Conservation (phyloP, 2,797 vertebrate genomes). For the Parauchenoglanis ngamensis region DNA sequence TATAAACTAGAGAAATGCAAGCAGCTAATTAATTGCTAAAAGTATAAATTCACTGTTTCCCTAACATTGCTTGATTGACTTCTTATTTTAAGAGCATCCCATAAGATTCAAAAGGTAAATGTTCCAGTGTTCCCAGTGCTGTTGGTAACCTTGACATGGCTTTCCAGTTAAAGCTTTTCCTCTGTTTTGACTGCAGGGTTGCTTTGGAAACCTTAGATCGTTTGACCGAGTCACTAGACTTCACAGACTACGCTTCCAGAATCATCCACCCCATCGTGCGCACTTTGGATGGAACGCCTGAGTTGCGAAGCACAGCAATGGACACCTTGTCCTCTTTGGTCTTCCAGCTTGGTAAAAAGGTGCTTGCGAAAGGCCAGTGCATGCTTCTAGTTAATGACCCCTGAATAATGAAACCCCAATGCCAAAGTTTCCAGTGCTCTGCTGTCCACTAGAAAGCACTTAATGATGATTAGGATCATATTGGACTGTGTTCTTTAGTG, state of each 20-base stretch:
- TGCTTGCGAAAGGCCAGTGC: slow-evolving; percentile 55
- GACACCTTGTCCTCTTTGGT: slow-evolving; percentile 96
- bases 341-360: slow-evolving; percentile 98
- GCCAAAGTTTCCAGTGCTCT: slow-evolving; percentile 12
- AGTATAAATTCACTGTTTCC: background rate
- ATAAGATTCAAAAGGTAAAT: background rate
- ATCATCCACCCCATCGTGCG: slow-evolving; percentile 97
- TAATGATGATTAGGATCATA: background rate
- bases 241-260: slow-evolving; percentile 95
- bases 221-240: slow-evolving; percentile 94
- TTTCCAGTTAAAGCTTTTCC: slow-evolving; percentile 5
- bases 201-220: slow-evolving; percentile 94
- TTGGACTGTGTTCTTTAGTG: background rate
- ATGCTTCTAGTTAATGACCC: background rate
- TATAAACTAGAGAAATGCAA: background rate
- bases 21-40: background rate
- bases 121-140: background rate
- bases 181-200: slow-evolving; percentile 75
- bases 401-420: background rate
- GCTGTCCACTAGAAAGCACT: slow-evolving; percentile 5
- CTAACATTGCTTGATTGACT: background rate
- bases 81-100: background rate
- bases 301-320: slow-evolving; percentile 91
- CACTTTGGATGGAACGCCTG: slow-evolving; percentile 90
- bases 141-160: background rate